A percentile compares a stretch with the other conserved stretches of the same genome.
These are phyloP conservation scores for Megathymus violae DNA, from an alignment of 1,140 invertebrate species.

Conservation along the genomic window DNA sequence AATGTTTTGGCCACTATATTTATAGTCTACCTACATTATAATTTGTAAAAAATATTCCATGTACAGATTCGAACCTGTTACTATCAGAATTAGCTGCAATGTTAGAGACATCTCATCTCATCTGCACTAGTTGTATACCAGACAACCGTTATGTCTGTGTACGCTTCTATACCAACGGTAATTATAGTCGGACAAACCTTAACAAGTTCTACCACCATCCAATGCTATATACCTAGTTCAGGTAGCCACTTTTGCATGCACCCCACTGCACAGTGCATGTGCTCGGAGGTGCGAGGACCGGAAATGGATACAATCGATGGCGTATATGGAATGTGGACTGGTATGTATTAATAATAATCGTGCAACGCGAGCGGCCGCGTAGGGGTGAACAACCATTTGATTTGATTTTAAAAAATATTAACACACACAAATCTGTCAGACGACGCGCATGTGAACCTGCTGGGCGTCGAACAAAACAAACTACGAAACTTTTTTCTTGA, in stretches of 20 bases:
- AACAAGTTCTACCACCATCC: neutral
- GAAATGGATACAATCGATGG: constrained; percentile 32
- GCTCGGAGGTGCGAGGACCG: constrained; percentile 24
- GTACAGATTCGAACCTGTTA: too few relatives aligned
- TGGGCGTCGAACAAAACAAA: too few relatives aligned
- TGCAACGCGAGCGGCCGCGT: constrained; percentile 1
- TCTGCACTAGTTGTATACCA: too few relatives aligned
- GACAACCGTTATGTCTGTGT: too few relatives aligned
- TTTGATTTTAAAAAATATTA: neutral
- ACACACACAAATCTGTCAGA: neutral
- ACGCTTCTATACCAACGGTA: neutral
- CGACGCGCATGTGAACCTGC: neutral
- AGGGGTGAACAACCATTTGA: constrained; percentile 17
- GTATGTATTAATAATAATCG: constrained; percentile 28
- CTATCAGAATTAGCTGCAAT: too few relatives aligned
- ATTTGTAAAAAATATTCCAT: too few relatives aligned
- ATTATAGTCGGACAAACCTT: neutral
- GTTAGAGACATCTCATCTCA: too few relatives aligned
- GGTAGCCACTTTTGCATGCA: constrained; percentile 23
- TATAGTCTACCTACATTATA: too few relatives aligned
- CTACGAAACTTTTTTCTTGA: too few relatives aligned
- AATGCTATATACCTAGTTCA: constrained; percentile 2
- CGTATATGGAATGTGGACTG: constrained; percentile 35
- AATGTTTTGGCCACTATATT: too few relatives aligned
- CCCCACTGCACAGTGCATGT: constrained; percentile 19